Conservation (phyloP, 2,113 vertebrate species). For the Gnathonemus longibarbis region DNA sequence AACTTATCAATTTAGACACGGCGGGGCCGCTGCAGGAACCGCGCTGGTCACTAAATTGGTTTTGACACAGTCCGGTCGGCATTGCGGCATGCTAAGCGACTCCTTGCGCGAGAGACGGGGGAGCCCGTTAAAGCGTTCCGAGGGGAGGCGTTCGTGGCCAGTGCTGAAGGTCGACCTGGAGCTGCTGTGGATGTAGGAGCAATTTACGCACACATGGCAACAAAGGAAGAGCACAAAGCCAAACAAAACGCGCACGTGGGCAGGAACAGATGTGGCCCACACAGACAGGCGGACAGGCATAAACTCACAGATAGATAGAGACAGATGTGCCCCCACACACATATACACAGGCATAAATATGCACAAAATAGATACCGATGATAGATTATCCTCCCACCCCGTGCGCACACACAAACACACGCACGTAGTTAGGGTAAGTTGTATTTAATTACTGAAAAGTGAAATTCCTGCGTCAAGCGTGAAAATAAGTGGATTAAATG, state of each 20-base stretch:
- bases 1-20: neutral
- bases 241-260: neutral
- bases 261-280: neutral
- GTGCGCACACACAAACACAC: neutral
- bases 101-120: neutral
- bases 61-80: constrained; percentile 5
- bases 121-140: neutral
- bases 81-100: neutral
- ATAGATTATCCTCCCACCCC: neutral
- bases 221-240: neutral
- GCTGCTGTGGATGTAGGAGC: neutral
- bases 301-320: neutral
- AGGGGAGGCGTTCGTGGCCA: neutral
- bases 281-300: neutral
- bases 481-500: neutral
- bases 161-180: neutral
- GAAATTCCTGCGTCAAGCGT: neutral
- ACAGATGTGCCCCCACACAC: neutral
- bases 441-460: neutral
- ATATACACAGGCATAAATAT: neutral
- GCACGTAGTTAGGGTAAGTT: neutral
- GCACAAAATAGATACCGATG: neutral
- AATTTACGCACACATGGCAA: neutral
- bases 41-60: neutral
- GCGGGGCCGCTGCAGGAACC: neutral